Evolutionary conservation across 2,113 vertebrate species (phyloP).

Genomic region (Lycaon pictus): DNA sequence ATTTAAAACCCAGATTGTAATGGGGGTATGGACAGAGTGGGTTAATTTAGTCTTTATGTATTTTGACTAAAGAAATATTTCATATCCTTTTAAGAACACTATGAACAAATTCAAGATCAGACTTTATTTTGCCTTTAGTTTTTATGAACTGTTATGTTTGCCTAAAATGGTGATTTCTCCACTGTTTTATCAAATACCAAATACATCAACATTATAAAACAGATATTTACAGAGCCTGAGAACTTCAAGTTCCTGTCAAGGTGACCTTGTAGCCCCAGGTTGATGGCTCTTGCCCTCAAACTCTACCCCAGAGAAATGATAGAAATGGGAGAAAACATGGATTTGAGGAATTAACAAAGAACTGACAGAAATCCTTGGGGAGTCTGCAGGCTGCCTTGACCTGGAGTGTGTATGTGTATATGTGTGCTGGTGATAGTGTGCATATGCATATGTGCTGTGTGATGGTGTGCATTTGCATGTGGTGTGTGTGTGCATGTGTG

Average conservation of each 20-base stretch:
- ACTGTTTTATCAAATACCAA: constrained; percentile 43
- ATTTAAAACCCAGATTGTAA: constrained; percentile 33
- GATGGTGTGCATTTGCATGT: neutral
- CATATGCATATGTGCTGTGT: neutral
- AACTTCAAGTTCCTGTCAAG: neutral
- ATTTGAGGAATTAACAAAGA: neutral
- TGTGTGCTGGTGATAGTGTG: neutral
- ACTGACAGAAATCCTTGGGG: neutral
- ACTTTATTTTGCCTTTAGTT: constrained; percentile 38
- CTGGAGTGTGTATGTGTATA: neutral
- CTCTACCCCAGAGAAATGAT: neutral
- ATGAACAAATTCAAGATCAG: constrained; percentile 30
- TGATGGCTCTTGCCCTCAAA: neutral
- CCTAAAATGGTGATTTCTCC: neutral
- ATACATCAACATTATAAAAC: neutral
- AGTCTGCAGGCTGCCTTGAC: neutral
- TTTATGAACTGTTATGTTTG: constrained; percentile 40
- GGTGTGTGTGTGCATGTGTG: neutral
- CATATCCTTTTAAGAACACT: neutral
- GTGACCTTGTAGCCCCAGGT: neutral
- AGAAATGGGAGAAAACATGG: neutral
- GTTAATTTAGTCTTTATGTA: constrained; percentile 7
- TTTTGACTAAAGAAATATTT: constrained; percentile 36
- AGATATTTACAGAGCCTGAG: neutral
- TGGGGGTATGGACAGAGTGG: neutral